A percentile compares a stretch with the other conserved stretches of the same genome.
phyloP scores from a whole-genome alignment of 1,140 invertebrate species.

The Saccostrea cuccullata region DNA sequence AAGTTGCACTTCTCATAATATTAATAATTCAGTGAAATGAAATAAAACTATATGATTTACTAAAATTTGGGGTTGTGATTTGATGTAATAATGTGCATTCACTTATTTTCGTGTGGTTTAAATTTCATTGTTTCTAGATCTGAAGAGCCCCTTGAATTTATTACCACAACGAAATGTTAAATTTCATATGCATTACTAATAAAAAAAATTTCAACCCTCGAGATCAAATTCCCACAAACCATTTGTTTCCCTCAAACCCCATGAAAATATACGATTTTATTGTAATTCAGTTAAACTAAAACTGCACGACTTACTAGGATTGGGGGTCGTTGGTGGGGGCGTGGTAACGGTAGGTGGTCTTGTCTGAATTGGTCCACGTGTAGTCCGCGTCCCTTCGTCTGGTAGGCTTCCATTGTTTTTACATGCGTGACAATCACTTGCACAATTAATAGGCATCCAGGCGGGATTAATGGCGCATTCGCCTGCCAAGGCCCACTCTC shows the following conservation, averaged over 20 bases:
- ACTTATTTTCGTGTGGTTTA: no score
- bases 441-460: slow-evolving; percentile 61
- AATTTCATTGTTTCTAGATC: no score
- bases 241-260: no score
- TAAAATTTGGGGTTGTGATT: slow-evolving; percentile 1
- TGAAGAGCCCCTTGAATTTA: no score
- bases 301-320: neutral
- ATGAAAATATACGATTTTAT: no score
- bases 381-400: neutral
- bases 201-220: no score
- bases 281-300: neutral
- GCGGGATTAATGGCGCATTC: slow-evolving; percentile 58
- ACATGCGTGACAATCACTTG: slow-evolving; percentile 58
- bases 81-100: no score
- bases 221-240: no score
- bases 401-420: neutral
- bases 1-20: no score
- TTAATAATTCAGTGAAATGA: neutral
- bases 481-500: slow-evolving; percentile 55
- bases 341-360: slow-evolving; percentile 42
- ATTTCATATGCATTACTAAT: no score
- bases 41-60: neutral
- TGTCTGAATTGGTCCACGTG: neutral
- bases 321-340: slow-evolving; percentile 22
- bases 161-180: no score